phyloP scores from a whole-genome alignment of 2,888 invertebrate genomes.

The Mesopsocus fuscifrons region DNA sequence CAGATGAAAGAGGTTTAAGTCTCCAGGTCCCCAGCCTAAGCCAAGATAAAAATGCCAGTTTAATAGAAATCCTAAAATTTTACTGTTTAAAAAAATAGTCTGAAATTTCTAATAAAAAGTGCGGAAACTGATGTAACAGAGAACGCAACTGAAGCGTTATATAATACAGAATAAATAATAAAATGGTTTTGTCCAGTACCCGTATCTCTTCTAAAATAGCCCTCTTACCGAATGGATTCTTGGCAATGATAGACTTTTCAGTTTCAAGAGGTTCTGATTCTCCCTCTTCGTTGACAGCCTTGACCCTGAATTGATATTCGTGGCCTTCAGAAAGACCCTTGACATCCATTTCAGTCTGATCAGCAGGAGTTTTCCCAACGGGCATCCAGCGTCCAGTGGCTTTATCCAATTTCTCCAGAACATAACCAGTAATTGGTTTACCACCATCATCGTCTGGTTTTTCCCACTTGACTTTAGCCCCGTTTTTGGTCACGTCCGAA shows the following conservation, averaged over 20 bases:
- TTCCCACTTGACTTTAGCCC: constrained; percentile 81
- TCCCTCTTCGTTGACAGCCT: constrained; percentile 86
- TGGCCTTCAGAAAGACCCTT: constrained; percentile 77
- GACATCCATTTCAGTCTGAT: constrained; percentile 73
- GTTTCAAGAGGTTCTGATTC: constrained; percentile 88
- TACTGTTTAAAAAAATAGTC: too few species aligned
- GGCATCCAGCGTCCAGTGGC: constrained; percentile 86
- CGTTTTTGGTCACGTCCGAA: constrained; percentile 69
- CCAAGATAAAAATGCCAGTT: too few species aligned
- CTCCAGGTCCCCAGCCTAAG: too few species aligned
- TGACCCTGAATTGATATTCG: constrained; percentile 86
- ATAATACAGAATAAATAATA: too few species aligned
- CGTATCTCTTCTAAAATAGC: too few species aligned
- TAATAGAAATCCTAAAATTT: too few species aligned
- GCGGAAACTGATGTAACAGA: too few species aligned
- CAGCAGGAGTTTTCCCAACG: constrained; percentile 61
- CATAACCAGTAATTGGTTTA: constrained; percentile 78
- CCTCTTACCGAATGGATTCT: constrained; percentile 88
- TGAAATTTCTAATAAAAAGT: too few species aligned
- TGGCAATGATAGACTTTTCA: constrained; percentile 72
- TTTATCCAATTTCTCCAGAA: constrained; percentile 84
- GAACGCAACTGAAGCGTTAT: too few species aligned
- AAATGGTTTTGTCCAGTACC: too few species aligned
- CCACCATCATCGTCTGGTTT: constrained; percentile 93
- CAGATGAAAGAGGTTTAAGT: too few species aligned